phyloP scores from a whole-genome alignment of 2,797 vertebrate species.

The Heteromormyrus szaboi region DNA sequence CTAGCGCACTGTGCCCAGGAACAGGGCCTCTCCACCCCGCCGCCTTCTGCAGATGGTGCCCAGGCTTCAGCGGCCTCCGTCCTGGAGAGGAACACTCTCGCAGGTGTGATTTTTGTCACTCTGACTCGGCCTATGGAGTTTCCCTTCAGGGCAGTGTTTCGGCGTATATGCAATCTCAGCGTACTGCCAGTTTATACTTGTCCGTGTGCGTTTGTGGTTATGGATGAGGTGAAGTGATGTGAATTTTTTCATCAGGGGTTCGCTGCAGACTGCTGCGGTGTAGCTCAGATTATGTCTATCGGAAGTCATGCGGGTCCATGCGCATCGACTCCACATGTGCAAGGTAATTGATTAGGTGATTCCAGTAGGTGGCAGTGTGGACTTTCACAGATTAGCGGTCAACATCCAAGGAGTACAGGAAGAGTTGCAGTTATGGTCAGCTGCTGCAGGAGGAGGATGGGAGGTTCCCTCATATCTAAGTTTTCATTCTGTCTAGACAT shows the following conservation, averaged over 20 bases:
- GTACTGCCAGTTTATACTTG: neutral
- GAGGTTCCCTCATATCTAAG: neutral
- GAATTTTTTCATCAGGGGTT: neutral
- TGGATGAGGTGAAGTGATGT: neutral
- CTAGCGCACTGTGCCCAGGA: conserved; percentile 51
- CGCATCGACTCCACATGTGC: neutral
- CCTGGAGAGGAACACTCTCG: conserved; percentile 74
- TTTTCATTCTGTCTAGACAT: neutral
- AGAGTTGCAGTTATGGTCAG: neutral
- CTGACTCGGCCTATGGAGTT: neutral
- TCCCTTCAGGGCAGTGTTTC: neutral
- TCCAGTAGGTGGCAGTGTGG: neutral
- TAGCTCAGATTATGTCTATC: neutral
- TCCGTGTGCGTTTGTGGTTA: neutral
- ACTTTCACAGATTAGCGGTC: neutral
- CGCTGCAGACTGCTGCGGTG: neutral
- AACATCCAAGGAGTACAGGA: neutral
- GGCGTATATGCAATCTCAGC: neutral
- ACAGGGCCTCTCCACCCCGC: conserved; percentile 42
- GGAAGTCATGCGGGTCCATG: neutral
- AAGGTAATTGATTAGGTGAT: neutral
- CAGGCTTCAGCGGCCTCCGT: conserved; percentile 38
- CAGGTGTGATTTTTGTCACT: conserved; percentile 56
- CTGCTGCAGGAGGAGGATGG: neutral
- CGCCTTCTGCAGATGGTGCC: conserved; percentile 23